phyloP scores from a whole-genome alignment of 2,888 invertebrate genomes.

The Brenthis hecate region DNA sequence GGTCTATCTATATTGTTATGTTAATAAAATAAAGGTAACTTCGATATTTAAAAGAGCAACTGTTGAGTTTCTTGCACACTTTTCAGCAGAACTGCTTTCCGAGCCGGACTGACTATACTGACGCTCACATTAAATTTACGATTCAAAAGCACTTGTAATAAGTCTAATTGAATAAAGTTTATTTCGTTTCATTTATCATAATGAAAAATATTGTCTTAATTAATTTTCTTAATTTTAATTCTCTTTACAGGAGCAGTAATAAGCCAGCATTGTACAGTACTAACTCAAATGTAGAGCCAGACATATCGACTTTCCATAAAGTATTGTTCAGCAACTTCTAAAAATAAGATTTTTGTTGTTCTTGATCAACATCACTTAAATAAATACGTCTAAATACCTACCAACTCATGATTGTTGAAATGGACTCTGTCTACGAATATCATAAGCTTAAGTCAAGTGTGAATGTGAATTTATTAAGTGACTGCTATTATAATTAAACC shows the following conservation, averaged over 20 bases:
- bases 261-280: conserved; percentile 75
- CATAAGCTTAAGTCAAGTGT: neutral
- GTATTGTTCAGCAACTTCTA: conserved; percentile 83
- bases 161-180: too few relatives aligned
- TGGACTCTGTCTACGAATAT: too few relatives aligned
- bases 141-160: too few relatives aligned
- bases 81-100: too few relatives aligned
- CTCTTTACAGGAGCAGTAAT: conserved; percentile 60
- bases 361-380: neutral
- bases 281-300: conserved; percentile 84
- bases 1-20: too few relatives aligned
- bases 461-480: conserved; percentile 3
- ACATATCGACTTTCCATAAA: conserved; percentile 87
- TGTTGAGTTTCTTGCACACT: too few relatives aligned
- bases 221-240: conserved; percentile 39
- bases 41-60: too few relatives aligned
- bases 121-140: too few relatives aligned
- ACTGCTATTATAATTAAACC: conserved; percentile 4
- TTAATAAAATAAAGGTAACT: too few relatives aligned
- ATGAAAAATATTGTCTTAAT: neutral
- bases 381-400: neutral
- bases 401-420: neutral
- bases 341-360: conserved; percentile 20
- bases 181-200: neutral
- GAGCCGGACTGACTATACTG: too few relatives aligned